Evolutionary conservation across 2,797 vertebrate genomes (phyloP), one percentile per base, ranked within the genome.

Genomic region (Gymnothorax reevesii): DNA sequence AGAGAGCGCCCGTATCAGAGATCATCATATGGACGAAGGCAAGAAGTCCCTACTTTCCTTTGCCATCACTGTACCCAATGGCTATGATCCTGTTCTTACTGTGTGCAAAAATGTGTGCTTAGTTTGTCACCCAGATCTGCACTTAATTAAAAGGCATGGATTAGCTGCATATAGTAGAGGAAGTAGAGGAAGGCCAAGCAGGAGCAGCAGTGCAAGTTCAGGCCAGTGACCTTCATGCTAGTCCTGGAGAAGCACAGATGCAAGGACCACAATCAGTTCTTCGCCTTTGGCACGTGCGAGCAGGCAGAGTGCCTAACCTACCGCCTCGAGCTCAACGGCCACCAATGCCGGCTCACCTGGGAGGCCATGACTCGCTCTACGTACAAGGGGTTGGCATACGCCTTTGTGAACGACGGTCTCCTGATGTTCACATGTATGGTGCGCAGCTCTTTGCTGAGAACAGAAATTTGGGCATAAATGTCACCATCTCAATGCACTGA

Each of bases 151-250:
- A n/a, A n/a, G n/a, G n/a, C n/a, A n/a, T n/a, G n/a, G n/a, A n/a
- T n/a, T n/a, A n/a, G n/a, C n/a, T n/a, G n/a, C n/a, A n/a, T n/a
- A n/a, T n/a, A n/a, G n/a, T n/a, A n/a, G n/a, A n/a, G n/a, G n/a
- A n/a, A n/a, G n/a, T n/a, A n/a, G n/a, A 98, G 98, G 86, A 98
- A 98, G 95, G 97, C 97, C 82, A 98, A 99, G 94, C 98, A 99
- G 0, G 98, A 99, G 91, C 98, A 99, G 96, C 97, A 99, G 80
- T 99, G 98, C 27, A 98, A 99, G 96, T 99, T 99, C 75, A 95
- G 98, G 94, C 98, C 98, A 88, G 99, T 99, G 80, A 98, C 98
- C 59, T 99, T 99, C 94, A 98, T 98, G 97, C 93, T 98, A 90
- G 97, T 98, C 20, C 93, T 98, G 95, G 97, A 98, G 96, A 98